Evolutionary conservation across 2,113 vertebrate species (phyloP).

Genomic region (Antennarius striatus): DNA sequence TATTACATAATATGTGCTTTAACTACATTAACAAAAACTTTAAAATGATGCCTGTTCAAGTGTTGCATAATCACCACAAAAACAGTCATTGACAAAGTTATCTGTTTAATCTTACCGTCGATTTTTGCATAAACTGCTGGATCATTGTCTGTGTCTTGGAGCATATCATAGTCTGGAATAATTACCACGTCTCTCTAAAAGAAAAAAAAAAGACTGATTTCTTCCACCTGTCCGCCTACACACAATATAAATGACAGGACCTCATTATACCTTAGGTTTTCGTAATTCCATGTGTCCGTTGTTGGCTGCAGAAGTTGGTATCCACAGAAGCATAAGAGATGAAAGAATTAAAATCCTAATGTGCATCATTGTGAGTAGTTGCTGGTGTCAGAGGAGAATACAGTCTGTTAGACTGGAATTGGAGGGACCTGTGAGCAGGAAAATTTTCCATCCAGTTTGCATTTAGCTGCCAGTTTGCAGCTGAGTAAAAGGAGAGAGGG

Average conservation of each 20-base stretch:
- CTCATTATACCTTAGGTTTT: constrained; percentile 56
- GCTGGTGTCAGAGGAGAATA: constrained; percentile 46
- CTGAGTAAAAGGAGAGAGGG: constrained; percentile 64
- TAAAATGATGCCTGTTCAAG: constrained; percentile 34
- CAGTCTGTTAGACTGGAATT: constrained; percentile 47
- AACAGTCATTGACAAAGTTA: too few relatives aligned
- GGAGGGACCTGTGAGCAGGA: constrained; percentile 79
- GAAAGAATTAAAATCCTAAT: constrained; percentile 76
- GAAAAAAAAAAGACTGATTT: constrained; percentile 12
- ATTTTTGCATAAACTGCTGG: constrained; percentile 22
- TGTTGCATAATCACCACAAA: constrained; percentile 48
- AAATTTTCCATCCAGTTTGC: constrained; percentile 88
- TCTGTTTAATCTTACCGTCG: constrained; percentile 45
- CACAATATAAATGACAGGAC: not conserved
- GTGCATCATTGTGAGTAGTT: constrained; percentile 80
- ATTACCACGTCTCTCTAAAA: constrained; percentile 53
- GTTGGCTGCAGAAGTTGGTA: constrained; percentile 70
- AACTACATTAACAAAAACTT: constrained; percentile 53
- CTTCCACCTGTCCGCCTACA: not conserved
- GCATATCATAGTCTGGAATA: constrained; percentile 35
- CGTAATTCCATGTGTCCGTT: constrained; percentile 51
- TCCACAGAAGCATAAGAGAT: constrained; percentile 77
- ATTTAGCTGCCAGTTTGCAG: constrained; percentile 83
- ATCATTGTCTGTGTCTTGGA: constrained; percentile 16
- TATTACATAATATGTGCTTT: constrained; percentile 56